A percentile compares a stretch with the other conserved stretches of the same genome.
These are phyloP conservation scores for Acanthurus leucopareius DNA, from an alignment of 2,797 vertebrate genomes.

Conservation along the genomic window DNA sequence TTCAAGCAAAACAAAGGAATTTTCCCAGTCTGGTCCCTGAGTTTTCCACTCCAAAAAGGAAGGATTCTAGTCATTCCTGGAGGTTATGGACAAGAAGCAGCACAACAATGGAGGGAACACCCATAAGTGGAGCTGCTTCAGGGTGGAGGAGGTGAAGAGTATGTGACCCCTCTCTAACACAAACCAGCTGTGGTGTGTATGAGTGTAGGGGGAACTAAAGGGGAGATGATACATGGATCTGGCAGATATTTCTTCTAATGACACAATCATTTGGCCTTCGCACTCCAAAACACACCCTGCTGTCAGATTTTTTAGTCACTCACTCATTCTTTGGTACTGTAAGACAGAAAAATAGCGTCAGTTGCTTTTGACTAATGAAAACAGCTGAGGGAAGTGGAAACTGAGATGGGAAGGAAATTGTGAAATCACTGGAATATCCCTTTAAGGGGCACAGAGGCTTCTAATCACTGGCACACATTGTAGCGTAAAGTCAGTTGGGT, in stretches of 20 bases:
- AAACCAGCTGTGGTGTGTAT: conserved; percentile 83
- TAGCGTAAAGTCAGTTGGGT: conserved; percentile 54
- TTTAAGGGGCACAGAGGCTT: conserved; percentile 55
- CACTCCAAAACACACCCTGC: conserved; percentile 63
- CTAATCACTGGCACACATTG: conserved; percentile 54
- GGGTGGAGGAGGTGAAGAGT: conserved; percentile 84
- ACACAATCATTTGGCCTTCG: conserved; percentile 74
- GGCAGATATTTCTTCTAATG: conserved; percentile 67
- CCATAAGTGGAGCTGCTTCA: conserved; percentile 82
- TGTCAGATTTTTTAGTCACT: conserved; percentile 41
- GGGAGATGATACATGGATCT: conserved; percentile 64
- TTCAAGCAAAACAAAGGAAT: conserved; percentile 42
- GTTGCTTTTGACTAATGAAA: conserved; percentile 39
- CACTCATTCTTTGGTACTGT: conserved; percentile 35
- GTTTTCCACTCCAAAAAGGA: conserved; percentile 63
- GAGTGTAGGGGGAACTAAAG: conserved; percentile 49
- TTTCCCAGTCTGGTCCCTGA: conserved; percentile 28
- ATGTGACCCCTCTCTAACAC: conserved; percentile 83
- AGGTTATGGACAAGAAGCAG: conserved; percentile 77
- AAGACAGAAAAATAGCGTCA: conserved; percentile 30
- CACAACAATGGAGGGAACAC: conserved; percentile 84
- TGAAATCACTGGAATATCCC: conserved; percentile 73
- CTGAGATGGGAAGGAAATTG: conserved; percentile 46
- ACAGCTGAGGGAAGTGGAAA: conserved; percentile 64
- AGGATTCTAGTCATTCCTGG: conserved; percentile 80